These are phyloP conservation scores for Eriocheir sinensis DNA, from an alignment of 1,140 invertebrate genomes.

Conservation along the genomic window DNA sequence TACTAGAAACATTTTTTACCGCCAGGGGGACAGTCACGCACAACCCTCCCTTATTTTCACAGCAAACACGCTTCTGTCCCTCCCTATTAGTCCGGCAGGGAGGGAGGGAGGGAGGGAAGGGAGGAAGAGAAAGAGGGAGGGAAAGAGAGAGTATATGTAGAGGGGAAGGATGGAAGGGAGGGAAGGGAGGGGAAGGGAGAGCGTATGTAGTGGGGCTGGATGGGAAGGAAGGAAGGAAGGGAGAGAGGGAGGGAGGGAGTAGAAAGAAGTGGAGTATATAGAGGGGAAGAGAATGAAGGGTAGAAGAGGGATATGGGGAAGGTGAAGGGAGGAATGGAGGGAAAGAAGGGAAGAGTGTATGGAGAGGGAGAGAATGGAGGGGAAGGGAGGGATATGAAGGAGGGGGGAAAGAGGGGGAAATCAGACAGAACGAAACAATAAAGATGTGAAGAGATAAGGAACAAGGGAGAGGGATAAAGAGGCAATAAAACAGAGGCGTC, in stretches of 20 bases:
- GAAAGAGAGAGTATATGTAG: not conserved
- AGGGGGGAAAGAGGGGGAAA: no score
- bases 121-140: not conserved
- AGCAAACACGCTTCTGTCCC: constrained; percentile 69
- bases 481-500: no score
- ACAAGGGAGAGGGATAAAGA: no score
- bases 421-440: no score
- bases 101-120: constrained; percentile 1
- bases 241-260: not conserved
- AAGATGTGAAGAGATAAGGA: no score
- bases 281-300: not conserved
- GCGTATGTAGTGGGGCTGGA: not conserved
- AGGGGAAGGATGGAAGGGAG: constrained; percentile 35
- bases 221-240: not conserved
- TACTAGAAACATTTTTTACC: constrained; percentile 68
- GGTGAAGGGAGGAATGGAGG: no score
- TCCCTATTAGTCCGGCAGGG: constrained; percentile 65
- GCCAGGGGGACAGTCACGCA: constrained; percentile 58
- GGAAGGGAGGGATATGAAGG: no score
- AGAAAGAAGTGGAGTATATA: not conserved
- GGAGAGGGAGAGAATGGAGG: no score
- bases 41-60: constrained; percentile 69
- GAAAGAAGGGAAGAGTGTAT: no score
- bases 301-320: not conserved
- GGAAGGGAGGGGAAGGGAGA: not conserved